Base-by-base conservation (phyloP, 92 coral and sea anemone genomes). In the Porites cylindrica region DNA sequence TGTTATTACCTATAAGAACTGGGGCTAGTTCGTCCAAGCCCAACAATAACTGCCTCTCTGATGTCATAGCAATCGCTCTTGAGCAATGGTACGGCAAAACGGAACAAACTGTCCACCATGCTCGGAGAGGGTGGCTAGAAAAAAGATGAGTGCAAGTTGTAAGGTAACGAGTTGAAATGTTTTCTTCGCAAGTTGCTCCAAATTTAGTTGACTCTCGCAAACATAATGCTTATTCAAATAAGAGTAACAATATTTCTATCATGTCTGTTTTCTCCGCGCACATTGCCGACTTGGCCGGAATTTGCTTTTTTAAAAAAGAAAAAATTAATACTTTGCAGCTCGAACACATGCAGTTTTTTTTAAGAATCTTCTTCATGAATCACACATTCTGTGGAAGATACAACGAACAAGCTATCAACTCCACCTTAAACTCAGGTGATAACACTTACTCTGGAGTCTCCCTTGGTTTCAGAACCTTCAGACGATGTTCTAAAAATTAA, bases 1-100 rank as follows among this genome's bases (percentile, higher is more conserved):
- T 23, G 10, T 26, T 47, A 78, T 76, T 79, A 97, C 99, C 96
- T 97, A 94, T 93, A 95, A 1, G 99, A 97, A 23, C 95, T 83
- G 10, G 99, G 99, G 59, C 98, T 95, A 14, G 96, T 96, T 90
- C 96, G 88, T 0, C 99, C 99, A 47, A 97, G 98, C 60, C 98
- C 95, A 72, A 85, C 76, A 69, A 97, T 92, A 24, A 95, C 98
- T 61, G 99, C 98, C 77, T 97, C 98, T 47, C 98, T 83, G 85
- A 97, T 91, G 61, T 86, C 96, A 19, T 92, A 81, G 23, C 96
- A 94, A 17, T 97, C 99, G 26, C 95, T 95, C 82, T 96, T 91
- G 72, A 97, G 89, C 52, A 95, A 87, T 0, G 99, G 94, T 6
- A 97, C 95, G 43, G 94, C 98, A 87, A 96, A 97, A 67, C 99